Conservation (phyloP, 2,797 vertebrate genomes). For the Acomys russatus region DNA sequence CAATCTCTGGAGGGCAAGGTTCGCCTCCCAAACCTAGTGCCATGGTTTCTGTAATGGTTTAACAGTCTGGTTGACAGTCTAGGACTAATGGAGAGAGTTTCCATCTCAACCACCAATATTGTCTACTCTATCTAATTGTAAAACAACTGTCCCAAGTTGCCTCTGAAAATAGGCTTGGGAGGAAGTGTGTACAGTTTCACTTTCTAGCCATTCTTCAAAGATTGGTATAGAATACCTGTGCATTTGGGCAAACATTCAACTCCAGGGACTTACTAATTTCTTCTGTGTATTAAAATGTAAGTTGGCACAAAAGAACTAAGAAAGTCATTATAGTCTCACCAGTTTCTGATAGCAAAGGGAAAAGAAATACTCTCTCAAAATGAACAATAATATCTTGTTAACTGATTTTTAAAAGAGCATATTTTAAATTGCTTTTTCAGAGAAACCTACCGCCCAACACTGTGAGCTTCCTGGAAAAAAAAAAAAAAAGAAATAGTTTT, state of each 20-base stretch:
- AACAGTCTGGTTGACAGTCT: slow-evolving; percentile 21
- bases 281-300: slow-evolving; percentile 62
- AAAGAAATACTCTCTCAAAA: slow-evolving; percentile 68
- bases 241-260: slow-evolving; percentile 53
- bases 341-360: slow-evolving; percentile 24
- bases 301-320: slow-evolving; percentile 58
- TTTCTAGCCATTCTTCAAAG: slow-evolving; percentile 53
- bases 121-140: not conserved
- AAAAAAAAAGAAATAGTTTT: slow-evolving; percentile 30
- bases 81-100: not conserved
- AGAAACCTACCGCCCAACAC: slow-evolving; percentile 35
- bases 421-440: slow-evolving; percentile 73
- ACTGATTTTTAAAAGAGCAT: slow-evolving; percentile 23
- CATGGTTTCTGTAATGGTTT: not conserved
- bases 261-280: slow-evolving; percentile 30
- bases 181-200: not conserved
- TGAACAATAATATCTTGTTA: slow-evolving; percentile 64
- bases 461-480: slow-evolving; percentile 67
- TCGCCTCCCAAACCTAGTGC: not conserved
- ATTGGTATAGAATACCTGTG: slow-evolving; percentile 37
- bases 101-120: not conserved
- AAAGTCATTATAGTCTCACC: slow-evolving; percentile 54
- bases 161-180: not conserved
- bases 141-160: not conserved
- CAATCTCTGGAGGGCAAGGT: not conserved